These are phyloP conservation scores for Octodonta nipae DNA, from an alignment of 2,888 invertebrate genomes.

Conservation along the genomic window DNA sequence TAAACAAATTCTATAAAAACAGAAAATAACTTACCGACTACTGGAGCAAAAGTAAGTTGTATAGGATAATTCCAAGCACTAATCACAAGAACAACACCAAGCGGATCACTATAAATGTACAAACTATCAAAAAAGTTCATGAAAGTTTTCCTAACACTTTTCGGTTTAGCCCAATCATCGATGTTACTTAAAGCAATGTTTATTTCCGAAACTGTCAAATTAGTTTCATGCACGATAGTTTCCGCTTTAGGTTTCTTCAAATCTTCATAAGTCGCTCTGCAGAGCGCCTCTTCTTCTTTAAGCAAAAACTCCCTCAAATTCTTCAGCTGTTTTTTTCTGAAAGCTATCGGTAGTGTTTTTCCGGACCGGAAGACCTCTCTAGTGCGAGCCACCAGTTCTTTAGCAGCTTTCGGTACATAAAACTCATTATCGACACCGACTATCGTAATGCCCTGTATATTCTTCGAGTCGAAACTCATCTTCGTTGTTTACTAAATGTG, in stretches of 20 bases:
- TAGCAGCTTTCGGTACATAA: conserved; percentile 4
- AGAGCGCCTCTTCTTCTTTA: conserved; percentile 69
- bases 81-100: conserved; percentile 77
- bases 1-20: no score
- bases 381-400: conserved; percentile 11
- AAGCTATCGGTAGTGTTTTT: conserved; percentile 63
- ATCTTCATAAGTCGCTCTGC: conserved; percentile 51
- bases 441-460: no score
- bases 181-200: conserved; percentile 52
- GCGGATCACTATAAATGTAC: conserved; percentile 72
- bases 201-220: conserved; percentile 61
- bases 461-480: no score
- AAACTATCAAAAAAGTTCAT: conserved; percentile 61
- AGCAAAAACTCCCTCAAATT: conserved; percentile 34
- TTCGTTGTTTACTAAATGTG: no score
- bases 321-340: conserved; percentile 45
- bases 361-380: conserved; percentile 63
- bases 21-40: conserved; percentile 39
- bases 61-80: conserved; percentile 98
- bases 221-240: conserved; percentile 60
- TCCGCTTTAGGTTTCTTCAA: conserved; percentile 63
- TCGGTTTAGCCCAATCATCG: conserved; percentile 64
- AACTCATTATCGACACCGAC: no score
- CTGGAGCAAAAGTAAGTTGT: conserved; percentile 62
- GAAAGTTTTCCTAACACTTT: conserved; percentile 52